These are phyloP conservation scores for Drosophila watanabei DNA, from an alignment of 1,140 invertebrate species.

Conservation along the genomic window DNA sequence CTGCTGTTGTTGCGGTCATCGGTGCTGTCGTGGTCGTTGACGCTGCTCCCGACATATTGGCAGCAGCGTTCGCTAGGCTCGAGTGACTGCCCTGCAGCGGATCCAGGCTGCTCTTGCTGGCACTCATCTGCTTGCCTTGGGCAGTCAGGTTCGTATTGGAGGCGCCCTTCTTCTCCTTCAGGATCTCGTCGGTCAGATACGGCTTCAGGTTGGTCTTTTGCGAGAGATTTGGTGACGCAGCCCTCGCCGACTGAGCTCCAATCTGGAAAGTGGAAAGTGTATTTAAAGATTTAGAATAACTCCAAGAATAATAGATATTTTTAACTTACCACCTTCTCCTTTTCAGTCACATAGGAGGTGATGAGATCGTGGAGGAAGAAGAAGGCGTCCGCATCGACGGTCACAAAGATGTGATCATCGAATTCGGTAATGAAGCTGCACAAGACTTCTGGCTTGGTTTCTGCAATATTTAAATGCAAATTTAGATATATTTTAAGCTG, in stretches of 20 bases:
- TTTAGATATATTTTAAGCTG: background rate
- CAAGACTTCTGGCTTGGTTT: conserved; percentile 95
- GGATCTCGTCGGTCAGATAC: conserved; percentile 75
- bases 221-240: conserved; percentile 83
- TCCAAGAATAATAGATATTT: background rate
- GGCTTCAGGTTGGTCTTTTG: conserved; percentile 78
- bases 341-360: conserved; percentile 97
- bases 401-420: conserved; percentile 99
- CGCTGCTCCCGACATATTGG: conserved; percentile 22
- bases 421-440: conserved; percentile 99
- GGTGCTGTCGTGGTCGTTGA: conserved; percentile 21
- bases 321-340: conserved; percentile 92
- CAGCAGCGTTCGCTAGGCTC: conserved; percentile 53
- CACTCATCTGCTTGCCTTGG: conserved; percentile 67
- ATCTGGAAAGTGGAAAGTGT: conserved; percentile 46
- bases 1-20: conserved; percentile 25
- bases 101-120: conserved; percentile 71
- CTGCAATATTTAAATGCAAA: conserved; percentile 85
- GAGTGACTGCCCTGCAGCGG: conserved; percentile 71
- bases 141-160: conserved; percentile 69
- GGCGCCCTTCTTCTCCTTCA: conserved; percentile 67
- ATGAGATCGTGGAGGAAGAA: conserved; percentile 99
- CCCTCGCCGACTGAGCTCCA: conserved; percentile 74
- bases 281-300: background rate
- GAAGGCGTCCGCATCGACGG: conserved; percentile 98